phyloP scores from a whole-genome alignment of 2,113 vertebrate species.

The Athene cunicularia region DNA sequence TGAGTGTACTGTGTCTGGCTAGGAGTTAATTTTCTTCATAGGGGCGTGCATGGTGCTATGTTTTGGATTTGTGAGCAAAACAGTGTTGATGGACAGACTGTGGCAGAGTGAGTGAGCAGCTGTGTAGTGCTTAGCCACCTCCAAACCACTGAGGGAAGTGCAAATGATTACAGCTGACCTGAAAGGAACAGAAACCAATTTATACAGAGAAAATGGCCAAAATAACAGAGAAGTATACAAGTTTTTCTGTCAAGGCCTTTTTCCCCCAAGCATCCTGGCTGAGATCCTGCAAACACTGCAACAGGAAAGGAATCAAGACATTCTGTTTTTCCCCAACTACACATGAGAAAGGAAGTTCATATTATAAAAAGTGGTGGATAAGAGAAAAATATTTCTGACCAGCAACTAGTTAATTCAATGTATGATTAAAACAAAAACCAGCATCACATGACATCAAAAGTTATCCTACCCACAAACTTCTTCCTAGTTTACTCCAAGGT shows the following conservation, averaged over 20 bases:
- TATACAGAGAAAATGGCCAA: not conserved
- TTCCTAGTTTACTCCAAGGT: not conserved
- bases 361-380: not conserved
- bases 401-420: not conserved
- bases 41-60: not conserved
- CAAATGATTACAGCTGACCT: not conserved
- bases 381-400: not conserved
- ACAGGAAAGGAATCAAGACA: not conserved
- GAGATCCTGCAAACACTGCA: not conserved
- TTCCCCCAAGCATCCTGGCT: not conserved
- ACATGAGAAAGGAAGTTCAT: not conserved
- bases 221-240: not conserved
- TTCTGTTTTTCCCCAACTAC: not conserved
- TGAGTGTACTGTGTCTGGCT: not conserved
- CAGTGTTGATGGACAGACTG: not conserved
- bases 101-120: not conserved
- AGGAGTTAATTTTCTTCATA: not conserved
- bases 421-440: not conserved
- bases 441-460: not conserved
- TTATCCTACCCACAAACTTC: not conserved
- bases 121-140: not conserved
- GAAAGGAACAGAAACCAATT: slow-evolving; percentile 9
- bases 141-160: not conserved
- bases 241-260: not conserved
- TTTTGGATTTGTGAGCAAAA: not conserved